These are phyloP conservation scores for Drosophila varians DNA, from an alignment of 1,140 invertebrate species.

Conservation along the genomic window DNA sequence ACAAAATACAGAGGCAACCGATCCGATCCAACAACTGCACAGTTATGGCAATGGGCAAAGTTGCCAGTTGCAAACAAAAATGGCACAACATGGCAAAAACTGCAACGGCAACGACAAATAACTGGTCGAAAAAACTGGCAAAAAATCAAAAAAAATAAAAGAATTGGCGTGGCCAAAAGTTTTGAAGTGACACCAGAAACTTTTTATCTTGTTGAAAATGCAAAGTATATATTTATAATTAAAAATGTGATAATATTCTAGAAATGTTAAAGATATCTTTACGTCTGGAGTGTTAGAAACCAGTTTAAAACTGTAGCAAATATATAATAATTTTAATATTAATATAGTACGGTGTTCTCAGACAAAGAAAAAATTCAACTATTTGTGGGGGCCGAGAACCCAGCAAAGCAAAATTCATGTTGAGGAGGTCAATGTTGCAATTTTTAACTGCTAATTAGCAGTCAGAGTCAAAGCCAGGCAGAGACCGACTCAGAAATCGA, in stretches of 20 bases:
- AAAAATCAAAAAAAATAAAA: constrained; percentile 17
- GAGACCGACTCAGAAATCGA: constrained; percentile 1
- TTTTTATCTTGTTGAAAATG: not conserved
- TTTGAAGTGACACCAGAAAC: not conserved
- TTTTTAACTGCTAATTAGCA: constrained; percentile 79
- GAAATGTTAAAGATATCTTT: too few relatives aligned
- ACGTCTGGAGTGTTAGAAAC: too few relatives aligned
- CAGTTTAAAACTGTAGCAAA: too few relatives aligned
- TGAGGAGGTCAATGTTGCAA: constrained; percentile 74
- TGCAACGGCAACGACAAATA: constrained; percentile 33
- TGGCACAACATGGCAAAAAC: constrained; percentile 37
- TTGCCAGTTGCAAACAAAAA: constrained; percentile 67
- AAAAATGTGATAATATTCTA: not conserved
- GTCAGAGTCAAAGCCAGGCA: constrained; percentile 33
- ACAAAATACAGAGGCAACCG: constrained; percentile 18
- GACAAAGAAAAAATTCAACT: too few relatives aligned
- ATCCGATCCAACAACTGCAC: too few relatives aligned
- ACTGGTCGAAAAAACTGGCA: constrained; percentile 24
- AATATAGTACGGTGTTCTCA: too few relatives aligned
- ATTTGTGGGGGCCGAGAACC: too few relatives aligned
- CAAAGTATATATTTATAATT: not conserved
- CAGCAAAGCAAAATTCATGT: constrained; percentile 54
- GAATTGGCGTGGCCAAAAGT: not conserved
- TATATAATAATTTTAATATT: too few relatives aligned
- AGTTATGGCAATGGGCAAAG: constrained; percentile 69